Evolutionary conservation across 1,140 invertebrate genomes (phyloP).

Genomic region (Coptotermes formosanus): DNA sequence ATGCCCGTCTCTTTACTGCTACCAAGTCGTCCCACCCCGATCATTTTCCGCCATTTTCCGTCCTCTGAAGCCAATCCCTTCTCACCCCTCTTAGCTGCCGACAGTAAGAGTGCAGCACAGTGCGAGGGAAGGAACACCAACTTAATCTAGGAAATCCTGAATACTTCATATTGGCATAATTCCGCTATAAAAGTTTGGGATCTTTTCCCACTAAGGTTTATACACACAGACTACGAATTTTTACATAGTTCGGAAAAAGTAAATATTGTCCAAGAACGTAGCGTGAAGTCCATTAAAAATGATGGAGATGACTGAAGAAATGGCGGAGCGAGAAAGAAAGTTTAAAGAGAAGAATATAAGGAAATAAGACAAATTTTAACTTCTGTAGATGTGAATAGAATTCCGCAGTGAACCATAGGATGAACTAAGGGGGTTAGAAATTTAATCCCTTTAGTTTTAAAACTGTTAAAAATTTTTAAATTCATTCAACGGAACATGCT

Average conservation of each 20-base stretch:
- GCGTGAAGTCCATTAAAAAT: constrained; percentile 30
- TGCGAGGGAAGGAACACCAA: constrained; percentile 34
- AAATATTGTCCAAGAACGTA: constrained; percentile 33
- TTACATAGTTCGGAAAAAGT: constrained; percentile 36
- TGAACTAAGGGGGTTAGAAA: too few relatives aligned
- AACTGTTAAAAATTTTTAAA: too few relatives aligned
- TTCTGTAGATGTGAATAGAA: too few relatives aligned
- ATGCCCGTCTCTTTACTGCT: background rate
- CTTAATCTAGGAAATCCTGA: constrained; percentile 37
- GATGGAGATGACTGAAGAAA: constrained; percentile 25
- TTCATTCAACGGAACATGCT: too few relatives aligned
- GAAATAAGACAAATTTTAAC: too few relatives aligned
- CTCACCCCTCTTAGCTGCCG: background rate
- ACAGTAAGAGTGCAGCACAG: background rate
- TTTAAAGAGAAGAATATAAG: background rate
- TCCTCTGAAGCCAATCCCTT: background rate
- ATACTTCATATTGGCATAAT: constrained; percentile 37
- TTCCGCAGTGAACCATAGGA: too few relatives aligned
- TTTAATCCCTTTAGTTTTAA: too few relatives aligned
- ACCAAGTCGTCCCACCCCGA: background rate
- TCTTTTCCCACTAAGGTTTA: constrained; percentile 26
- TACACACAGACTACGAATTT: constrained; percentile 25
- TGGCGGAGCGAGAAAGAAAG: background rate
- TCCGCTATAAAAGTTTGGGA: constrained; percentile 34
- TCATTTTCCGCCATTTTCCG: constrained; percentile 29